phyloP scores from a whole-genome alignment of 2,888 invertebrate genomes.

The Mesoligia furuncula region DNA sequence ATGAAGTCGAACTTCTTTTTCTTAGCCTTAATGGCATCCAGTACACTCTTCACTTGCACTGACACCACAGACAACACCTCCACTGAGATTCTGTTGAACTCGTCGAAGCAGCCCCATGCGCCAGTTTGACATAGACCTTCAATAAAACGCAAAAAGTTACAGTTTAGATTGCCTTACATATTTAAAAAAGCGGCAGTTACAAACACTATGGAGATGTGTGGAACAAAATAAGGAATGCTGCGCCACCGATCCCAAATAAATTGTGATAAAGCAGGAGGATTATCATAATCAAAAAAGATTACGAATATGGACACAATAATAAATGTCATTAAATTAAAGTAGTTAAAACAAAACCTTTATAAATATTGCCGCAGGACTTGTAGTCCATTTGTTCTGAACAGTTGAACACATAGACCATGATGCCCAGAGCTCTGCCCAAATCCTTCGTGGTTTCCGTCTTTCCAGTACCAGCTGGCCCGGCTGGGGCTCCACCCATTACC shows the following conservation, averaged over 20 bases:
- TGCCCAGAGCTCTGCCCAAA: constrained; percentile 97
- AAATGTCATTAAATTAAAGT: neutral
- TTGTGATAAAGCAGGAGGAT: neutral
- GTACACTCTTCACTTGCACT: constrained; percentile 96
- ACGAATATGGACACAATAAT: neutral
- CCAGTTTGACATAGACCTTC: constrained; percentile 97
- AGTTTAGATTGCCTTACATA: neutral
- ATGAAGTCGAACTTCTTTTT: constrained; percentile 95
- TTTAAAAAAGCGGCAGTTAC: neutral
- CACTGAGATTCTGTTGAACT: constrained; percentile 98
- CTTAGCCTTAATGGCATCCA: constrained; percentile 96
- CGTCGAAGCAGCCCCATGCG: constrained; percentile 99
- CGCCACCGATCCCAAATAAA: neutral
- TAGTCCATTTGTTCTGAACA: constrained; percentile 99
- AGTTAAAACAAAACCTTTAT: constrained; percentile 92
- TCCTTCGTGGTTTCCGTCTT: constrained; percentile 99
- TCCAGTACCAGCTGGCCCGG: constrained; percentile 98
- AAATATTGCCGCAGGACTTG: constrained; percentile 98
- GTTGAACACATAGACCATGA: constrained; percentile 99
- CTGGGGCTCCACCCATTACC: constrained; percentile 99
- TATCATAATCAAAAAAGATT: neutral
- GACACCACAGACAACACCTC: constrained; percentile 98
- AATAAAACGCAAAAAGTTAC: neutral
- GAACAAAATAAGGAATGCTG: neutral
- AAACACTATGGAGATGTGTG: neutral